Evolutionary conservation across 2,113 vertebrate genomes (phyloP).

Genomic region (Macaca fascicularis): T2T-MFA8v1.1 NC_088393.1:58158501-58159000

Average conservation of each 20-base stretch:
- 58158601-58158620: background rate
- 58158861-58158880: background rate
- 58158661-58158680: background rate
- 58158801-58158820: background rate
- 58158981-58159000: background rate
- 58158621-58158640: no score
- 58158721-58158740: background rate
- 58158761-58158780: background rate
- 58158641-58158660: accelerated
- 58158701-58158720: background rate
- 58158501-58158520: background rate
- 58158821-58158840: background rate
- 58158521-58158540: background rate
- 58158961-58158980: background rate
- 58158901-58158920: background rate
- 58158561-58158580: background rate
- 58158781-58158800: background rate
- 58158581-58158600: background rate
- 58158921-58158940: background rate
- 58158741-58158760: background rate
- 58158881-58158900: accelerated
- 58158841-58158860: background rate
- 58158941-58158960: background rate
- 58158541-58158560: background rate
- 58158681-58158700: accelerated